These are phyloP conservation scores for Nasonovia ribisnigri DNA, from an alignment of 2,888 invertebrate species.

Conservation along the genomic window DNA sequence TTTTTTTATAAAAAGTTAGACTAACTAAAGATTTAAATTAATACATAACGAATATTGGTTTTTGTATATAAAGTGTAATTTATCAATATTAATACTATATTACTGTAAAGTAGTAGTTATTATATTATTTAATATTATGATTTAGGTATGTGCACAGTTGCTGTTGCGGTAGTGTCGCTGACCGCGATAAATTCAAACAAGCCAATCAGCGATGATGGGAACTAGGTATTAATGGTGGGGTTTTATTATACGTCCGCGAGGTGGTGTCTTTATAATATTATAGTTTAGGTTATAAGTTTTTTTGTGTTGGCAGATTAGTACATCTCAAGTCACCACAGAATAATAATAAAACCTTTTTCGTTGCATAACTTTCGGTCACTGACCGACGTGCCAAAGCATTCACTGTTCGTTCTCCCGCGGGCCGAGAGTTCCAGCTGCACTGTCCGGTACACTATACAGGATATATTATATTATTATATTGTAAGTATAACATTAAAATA, in stretches of 20 bases:
- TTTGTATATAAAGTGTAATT: no score
- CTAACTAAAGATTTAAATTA: no score
- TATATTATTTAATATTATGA: no score
- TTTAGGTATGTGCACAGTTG: no score
- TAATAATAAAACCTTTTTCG: background rate
- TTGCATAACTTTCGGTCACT: background rate
- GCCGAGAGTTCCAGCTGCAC: background rate
- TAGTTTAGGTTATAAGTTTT: background rate
- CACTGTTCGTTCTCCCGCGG: background rate
- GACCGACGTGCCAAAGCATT: background rate
- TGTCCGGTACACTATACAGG: background rate
- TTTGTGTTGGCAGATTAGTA: background rate
- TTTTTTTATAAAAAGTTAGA: no score
- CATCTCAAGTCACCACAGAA: background rate
- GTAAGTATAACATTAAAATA: background rate
- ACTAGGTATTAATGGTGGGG: background rate
- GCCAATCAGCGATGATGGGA: background rate
- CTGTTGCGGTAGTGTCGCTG: background rate
- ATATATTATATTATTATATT: background rate
- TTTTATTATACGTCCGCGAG: background rate
- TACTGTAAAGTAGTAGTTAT: no score
- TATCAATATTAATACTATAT: no score
- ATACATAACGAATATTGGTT: no score
- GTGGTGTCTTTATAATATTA: background rate
- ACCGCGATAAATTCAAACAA: background rate